These are phyloP conservation scores for Drosophila colorata DNA, from an alignment of 2,888 invertebrate genomes.

Conservation along the genomic window DNA sequence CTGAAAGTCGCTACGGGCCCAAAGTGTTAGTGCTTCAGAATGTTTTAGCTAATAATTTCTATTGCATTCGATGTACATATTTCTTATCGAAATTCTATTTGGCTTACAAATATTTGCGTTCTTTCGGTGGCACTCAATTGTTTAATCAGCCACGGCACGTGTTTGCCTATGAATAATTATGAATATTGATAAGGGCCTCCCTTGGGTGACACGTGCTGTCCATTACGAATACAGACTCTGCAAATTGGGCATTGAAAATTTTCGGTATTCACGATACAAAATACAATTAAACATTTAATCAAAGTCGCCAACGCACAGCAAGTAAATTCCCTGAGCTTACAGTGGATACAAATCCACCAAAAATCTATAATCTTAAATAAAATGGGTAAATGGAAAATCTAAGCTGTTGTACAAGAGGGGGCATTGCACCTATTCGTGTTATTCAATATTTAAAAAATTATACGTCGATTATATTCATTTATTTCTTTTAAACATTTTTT, in stretches of 20 bases:
- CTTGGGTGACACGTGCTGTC: conserved; percentile 1
- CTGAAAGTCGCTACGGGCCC: conserved; percentile 50
- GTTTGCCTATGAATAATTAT: conserved; percentile 38
- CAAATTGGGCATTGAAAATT: neutral
- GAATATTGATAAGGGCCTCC: conserved; percentile 42
- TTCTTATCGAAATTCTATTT: conserved; percentile 35
- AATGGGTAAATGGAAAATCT: neutral
- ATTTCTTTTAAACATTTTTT: no score
- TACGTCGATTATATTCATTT: no score
- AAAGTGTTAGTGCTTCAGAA: conserved; percentile 10
- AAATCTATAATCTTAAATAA: neutral
- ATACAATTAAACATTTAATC: neutral
- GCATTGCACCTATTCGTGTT: no score
- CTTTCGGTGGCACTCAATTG: conserved; percentile 5
- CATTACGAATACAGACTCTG: conserved; percentile 13
- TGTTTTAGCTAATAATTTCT: conserved; percentile 36
- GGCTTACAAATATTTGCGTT: conserved; percentile 11
- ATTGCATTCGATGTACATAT: conserved; percentile 4
- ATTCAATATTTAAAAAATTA: no score
- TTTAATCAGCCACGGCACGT: conserved; percentile 26
- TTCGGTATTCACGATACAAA: neutral
- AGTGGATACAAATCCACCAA: neutral
- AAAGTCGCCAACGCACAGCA: neutral
- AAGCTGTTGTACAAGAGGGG: no score
- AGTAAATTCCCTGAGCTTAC: neutral